phyloP scores from a whole-genome alignment of 2,888 invertebrate species.

The Entomobrya proxima region DNA sequence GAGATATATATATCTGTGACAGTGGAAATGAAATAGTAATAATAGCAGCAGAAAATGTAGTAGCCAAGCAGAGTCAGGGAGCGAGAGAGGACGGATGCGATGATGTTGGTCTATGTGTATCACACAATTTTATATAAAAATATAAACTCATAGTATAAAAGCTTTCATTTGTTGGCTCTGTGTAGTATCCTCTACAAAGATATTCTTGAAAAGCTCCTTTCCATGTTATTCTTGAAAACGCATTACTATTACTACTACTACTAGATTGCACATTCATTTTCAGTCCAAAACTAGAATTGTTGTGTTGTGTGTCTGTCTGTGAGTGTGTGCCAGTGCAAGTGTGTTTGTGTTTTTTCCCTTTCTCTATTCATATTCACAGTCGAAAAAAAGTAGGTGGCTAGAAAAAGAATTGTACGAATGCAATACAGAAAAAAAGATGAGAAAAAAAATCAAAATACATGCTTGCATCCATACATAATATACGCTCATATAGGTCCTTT shows the following conservation, averaged over 20 bases:
- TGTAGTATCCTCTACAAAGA: conserved; percentile 5
- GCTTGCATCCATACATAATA: too few species aligned
- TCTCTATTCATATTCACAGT: conserved; percentile 13
- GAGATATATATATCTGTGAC: conserved; percentile 51
- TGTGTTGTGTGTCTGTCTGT: neutral
- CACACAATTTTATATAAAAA: conserved; percentile 22
- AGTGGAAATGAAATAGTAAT: conserved; percentile 49
- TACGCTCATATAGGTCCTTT: too few species aligned
- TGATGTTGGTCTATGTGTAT: conserved; percentile 15
- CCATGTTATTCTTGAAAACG: conserved; percentile 20
- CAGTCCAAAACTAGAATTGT: conserved; percentile 44
- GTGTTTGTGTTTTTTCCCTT: conserved; percentile 16
- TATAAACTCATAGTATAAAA: neutral
- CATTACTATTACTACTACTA: neutral
- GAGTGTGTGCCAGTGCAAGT: neutral
- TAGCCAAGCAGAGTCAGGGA: conserved; percentile 3
- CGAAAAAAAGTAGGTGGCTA: conserved; percentile 29
- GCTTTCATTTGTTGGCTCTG: neutral
- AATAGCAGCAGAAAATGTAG: conserved; percentile 33
- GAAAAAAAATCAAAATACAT: neutral
- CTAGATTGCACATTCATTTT: neutral
- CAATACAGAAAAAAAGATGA: conserved; percentile 29
- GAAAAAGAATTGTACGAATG: conserved; percentile 20
- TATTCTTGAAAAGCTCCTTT: conserved; percentile 24
- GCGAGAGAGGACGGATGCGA: conserved; percentile 45